These are phyloP conservation scores for Thecophora atra DNA, from an alignment of 2,888 invertebrate genomes.

Conservation along the genomic window DNA sequence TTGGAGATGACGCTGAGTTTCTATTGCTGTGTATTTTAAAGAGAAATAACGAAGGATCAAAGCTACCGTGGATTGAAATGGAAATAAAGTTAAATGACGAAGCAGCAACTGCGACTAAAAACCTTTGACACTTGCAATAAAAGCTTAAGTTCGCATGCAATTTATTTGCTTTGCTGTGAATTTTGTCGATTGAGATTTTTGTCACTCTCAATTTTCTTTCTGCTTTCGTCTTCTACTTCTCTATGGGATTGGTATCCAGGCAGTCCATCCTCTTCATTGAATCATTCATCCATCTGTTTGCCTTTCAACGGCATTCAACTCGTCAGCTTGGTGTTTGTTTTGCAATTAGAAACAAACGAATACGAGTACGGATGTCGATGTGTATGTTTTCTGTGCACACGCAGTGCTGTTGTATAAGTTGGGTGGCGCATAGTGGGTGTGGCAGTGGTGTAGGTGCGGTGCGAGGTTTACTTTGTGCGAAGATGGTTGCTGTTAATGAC, in stretches of 20 bases:
- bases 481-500: neutral
- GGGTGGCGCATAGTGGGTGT: neutral
- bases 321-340: slow-evolving; percentile 25
- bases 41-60: neutral
- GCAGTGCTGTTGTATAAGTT: neutral
- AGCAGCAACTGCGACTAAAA: neutral
- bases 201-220: neutral
- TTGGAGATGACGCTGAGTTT: neutral
- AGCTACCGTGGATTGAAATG: neutral
- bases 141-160: neutral
- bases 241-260: neutral
- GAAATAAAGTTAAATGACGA: neutral
- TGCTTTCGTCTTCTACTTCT: neutral
- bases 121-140: slow-evolving; percentile 8
- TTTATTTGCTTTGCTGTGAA: neutral
- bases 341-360: slow-evolving; percentile 24
- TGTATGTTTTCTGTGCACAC: neutral
- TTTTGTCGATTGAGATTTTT: neutral
- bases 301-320: slow-evolving; percentile 11
- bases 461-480: neutral
- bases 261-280: too few relatives aligned
- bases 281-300: neutral
- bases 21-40: neutral
- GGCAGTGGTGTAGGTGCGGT: neutral
- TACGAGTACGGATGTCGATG: neutral